These are phyloP conservation scores for Eristalis pertinax DNA, from an alignment of 2,888 invertebrate genomes.

Conservation along the genomic window DNA sequence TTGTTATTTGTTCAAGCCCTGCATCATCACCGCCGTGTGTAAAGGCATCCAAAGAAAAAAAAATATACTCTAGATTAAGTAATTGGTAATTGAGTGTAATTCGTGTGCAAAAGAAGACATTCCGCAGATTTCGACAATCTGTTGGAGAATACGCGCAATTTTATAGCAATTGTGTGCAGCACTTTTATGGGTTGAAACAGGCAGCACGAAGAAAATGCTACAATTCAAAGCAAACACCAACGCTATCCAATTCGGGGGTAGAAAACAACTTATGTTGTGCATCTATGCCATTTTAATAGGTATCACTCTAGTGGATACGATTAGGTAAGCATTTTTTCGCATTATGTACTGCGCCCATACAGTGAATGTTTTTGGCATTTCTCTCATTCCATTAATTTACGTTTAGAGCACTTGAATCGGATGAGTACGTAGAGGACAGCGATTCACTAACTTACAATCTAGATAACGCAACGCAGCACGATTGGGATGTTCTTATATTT, in stretches of 20 bases:
- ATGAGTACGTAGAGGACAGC: conserved; percentile 29
- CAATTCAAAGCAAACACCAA: conserved; percentile 24
- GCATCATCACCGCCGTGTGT: conserved; percentile 17
- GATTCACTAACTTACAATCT: not conserved
- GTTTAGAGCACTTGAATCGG: conserved; percentile 43
- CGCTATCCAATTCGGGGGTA: conserved; percentile 22
- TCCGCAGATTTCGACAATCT: not conserved
- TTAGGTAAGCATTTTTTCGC: conserved; percentile 63
- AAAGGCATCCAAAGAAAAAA: conserved; percentile 22
- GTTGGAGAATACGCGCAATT: not conserved
- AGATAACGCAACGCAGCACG: conserved; percentile 74
- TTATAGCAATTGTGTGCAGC: not conserved
- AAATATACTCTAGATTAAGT: not conserved
- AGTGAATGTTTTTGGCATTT: not conserved
- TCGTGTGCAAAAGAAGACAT: not conserved
- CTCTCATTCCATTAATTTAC: not conserved
- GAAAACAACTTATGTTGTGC: conserved; percentile 33
- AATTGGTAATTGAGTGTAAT: not conserved
- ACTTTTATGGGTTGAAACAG: conserved; percentile 59
- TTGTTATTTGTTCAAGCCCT: conserved; percentile 38
- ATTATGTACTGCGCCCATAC: not conserved
- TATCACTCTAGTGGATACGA: conserved; percentile 45
- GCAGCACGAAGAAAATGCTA: conserved; percentile 24
- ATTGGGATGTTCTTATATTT: conserved; percentile 90
- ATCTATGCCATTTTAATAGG: conserved; percentile 42